A percentile compares a stretch with the other conserved stretches of the same genome.
These are phyloP conservation scores for Thymallus thymallus DNA, from an alignment of 2,113 vertebrate species.

Conservation along the genomic window DNA sequence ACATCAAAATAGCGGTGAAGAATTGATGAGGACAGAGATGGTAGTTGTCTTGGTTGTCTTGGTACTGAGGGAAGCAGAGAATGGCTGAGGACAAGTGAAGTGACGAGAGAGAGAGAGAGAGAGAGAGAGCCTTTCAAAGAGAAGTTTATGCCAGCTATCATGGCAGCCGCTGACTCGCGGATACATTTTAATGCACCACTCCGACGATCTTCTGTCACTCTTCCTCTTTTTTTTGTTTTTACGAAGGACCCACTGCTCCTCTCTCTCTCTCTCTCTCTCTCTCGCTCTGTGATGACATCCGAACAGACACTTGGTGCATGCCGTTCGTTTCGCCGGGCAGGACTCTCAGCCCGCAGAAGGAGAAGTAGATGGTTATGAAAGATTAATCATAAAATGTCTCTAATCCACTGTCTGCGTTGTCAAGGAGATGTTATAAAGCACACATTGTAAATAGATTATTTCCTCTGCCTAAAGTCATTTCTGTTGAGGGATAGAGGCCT, in stretches of 20 bases:
- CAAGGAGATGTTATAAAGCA: constrained; percentile 93
- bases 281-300: constrained; percentile 84
- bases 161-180: constrained; percentile 80
- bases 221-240: constrained; percentile 43
- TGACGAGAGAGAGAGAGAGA: constrained; percentile 32
- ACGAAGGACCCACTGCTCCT: constrained; percentile 40
- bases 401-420: constrained; percentile 87
- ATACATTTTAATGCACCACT: constrained; percentile 95
- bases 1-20: constrained; percentile 77
- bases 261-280: constrained; percentile 39
- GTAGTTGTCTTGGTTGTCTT: constrained; percentile 53
- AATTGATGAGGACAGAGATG: constrained; percentile 80
- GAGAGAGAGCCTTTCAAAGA: constrained; percentile 70
- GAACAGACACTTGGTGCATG: constrained; percentile 79
- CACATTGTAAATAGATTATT: constrained; percentile 98
- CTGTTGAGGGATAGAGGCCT: constrained; percentile 69
- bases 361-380: constrained; percentile 90
- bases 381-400: constrained; percentile 99
- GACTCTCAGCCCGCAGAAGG: constrained; percentile 75
- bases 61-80: constrained; percentile 49
- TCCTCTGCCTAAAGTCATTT: constrained; percentile 91
- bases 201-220: constrained; percentile 77
- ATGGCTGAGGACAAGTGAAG: constrained; percentile 67
- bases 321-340: constrained; percentile 68
- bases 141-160: constrained; percentile 80